These are phyloP conservation scores for Cryptotis parvus DNA, from an alignment of 2,113 vertebrate genomes.

Conservation along the genomic window DNA sequence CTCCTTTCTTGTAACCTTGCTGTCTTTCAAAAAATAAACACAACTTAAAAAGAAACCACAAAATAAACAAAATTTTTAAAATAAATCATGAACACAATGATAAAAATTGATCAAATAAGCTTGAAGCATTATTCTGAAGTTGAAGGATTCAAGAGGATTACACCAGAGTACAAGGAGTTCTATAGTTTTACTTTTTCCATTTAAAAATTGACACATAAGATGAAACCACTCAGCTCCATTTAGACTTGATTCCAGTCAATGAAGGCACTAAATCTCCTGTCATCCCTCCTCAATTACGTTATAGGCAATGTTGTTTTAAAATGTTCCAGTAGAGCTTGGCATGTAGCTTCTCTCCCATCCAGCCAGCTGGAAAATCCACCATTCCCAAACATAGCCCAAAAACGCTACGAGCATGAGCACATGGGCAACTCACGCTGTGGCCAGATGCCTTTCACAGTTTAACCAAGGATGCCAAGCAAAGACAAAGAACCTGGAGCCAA, in stretches of 20 bases:
- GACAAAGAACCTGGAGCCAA: not conserved
- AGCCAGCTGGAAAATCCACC: slow-evolving; percentile 79
- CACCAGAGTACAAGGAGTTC: not conserved
- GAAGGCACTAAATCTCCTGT: slow-evolving; percentile 60
- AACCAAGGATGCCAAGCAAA: slow-evolving; percentile 40
- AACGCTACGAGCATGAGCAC: slow-evolving; percentile 59
- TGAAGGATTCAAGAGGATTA: not conserved
- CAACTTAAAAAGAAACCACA: too few species aligned
- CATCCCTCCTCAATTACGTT: slow-evolving; percentile 70
- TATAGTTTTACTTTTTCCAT: slow-evolving; percentile 14
- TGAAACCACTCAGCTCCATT: not conserved
- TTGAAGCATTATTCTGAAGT: slow-evolving; percentile 1
- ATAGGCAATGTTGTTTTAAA: slow-evolving; percentile 77
- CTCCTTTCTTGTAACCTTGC: not conserved
- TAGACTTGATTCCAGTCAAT: slow-evolving; percentile 22
- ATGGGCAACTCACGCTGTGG: not conserved
- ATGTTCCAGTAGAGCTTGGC: slow-evolving; percentile 76
- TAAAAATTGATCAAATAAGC: slow-evolving; percentile 1
- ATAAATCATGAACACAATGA: not conserved
- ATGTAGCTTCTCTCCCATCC: rapidly evolving
- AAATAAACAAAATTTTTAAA: too few species aligned
- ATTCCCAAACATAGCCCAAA: slow-evolving; percentile 51
- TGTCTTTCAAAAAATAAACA: not conserved
- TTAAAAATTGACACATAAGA: slow-evolving; percentile 36
- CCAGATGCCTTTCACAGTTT: slow-evolving; percentile 12